A percentile compares a stretch with the other conserved stretches of the same genome.
phyloP scores from a whole-genome alignment of 1,140 invertebrate genomes.

The Brachionus paranguensis region DNA sequence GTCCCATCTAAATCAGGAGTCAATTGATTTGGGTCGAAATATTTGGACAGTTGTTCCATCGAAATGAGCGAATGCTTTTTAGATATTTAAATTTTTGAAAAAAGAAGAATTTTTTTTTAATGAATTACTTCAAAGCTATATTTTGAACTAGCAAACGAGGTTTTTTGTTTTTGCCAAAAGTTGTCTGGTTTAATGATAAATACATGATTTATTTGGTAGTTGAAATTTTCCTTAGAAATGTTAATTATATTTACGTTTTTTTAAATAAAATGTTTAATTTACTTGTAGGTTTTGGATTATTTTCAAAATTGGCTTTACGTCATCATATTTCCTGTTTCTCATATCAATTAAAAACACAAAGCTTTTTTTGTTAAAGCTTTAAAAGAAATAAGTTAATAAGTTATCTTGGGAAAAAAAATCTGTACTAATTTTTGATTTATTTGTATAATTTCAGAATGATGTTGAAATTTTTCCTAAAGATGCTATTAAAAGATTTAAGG shows the following conservation, averaged over 20 bases:
- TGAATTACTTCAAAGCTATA: constrained; percentile 78
- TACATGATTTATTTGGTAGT: constrained; percentile 62
- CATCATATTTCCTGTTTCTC: constrained; percentile 27
- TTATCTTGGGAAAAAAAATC: too few species aligned
- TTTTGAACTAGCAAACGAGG: constrained; percentile 88
- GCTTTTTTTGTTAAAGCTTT: constrained; percentile 14
- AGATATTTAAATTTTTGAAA: not conserved
- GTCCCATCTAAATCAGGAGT: constrained; percentile 87
- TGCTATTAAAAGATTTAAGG: too few species aligned
- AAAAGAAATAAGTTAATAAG: not conserved
- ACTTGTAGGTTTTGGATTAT: constrained; percentile 36
- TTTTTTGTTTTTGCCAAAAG: constrained; percentile 98
- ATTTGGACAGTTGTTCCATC: constrained; percentile 81
- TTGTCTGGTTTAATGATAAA: constrained; percentile 97
- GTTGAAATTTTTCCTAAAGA: too few species aligned
- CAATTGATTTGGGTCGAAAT: constrained; percentile 81
- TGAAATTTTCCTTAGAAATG: constrained; percentile 16
- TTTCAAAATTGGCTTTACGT: constrained; percentile 29
- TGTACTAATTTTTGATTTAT: too few species aligned
- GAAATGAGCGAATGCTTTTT: constrained; percentile 80
- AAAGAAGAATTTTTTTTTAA: not conserved
- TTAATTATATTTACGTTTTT: not conserved
- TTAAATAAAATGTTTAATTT: not conserved
- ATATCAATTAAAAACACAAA: constrained; percentile 28
- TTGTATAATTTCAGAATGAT: too few species aligned